Conservation (phyloP, 2,888 invertebrate genomes). For the Ephialtes manifestator region DNA sequence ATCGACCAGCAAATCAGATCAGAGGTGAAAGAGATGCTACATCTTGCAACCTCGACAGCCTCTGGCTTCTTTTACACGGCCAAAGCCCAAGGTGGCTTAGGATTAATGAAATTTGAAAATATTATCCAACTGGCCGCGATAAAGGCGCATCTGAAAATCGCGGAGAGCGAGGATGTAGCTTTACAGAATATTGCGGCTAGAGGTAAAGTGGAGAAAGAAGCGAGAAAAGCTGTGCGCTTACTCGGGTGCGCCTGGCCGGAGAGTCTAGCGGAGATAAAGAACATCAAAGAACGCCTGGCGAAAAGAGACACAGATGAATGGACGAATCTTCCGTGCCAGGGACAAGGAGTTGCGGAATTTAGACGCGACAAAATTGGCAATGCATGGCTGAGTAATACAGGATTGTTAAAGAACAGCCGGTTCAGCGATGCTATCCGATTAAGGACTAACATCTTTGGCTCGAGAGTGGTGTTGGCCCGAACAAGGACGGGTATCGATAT, state of each 20-base stretch:
- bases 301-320: conserved; percentile 1
- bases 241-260: neutral
- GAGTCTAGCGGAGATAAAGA: neutral
- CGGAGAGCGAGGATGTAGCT: neutral
- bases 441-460: neutral
- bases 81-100: neutral
- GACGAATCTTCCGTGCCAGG: conserved; percentile 3
- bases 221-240: neutral
- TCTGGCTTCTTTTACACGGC: conserved; percentile 21
- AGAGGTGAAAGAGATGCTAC: conserved; percentile 16
- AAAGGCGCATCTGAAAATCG: neutral
- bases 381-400: conserved; percentile 8
- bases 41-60: neutral
- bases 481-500: neutral
- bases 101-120: conserved; percentile 16
- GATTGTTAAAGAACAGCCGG: neutral
- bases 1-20: conserved; percentile 31
- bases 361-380: conserved; percentile 32
- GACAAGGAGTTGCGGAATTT: conserved; percentile 13
- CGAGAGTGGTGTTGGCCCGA: neutral
- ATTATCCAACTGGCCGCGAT: neutral
- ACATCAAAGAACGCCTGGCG: neutral
- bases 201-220: neutral
- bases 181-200: neutral
- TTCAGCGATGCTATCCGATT: neutral